These are phyloP conservation scores for Scaptodrosophila latifasciaeformis DNA, from an alignment of 2,888 invertebrate genomes.

Conservation along the genomic window DNA sequence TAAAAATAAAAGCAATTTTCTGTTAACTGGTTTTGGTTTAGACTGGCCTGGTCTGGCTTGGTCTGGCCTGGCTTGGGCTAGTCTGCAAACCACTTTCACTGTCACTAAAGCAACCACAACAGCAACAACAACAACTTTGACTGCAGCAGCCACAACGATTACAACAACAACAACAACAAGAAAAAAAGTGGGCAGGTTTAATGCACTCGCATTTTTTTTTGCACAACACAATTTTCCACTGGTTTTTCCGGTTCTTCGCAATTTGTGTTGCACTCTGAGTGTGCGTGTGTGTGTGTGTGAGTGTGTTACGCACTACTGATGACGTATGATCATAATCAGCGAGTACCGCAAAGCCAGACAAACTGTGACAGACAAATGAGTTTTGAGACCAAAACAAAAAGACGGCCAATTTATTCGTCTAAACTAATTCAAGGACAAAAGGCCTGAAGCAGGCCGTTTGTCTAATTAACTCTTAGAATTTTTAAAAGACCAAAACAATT, in stretches of 20 bases:
- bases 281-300: conserved; percentile 24
- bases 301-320: conserved; percentile 36
- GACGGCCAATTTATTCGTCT: too few species aligned
- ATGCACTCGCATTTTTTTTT: conserved; percentile 42
- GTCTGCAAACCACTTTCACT: conserved; percentile 61
- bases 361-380: too few species aligned
- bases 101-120: conserved; percentile 41
- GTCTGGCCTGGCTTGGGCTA: too few species aligned
- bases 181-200: conserved; percentile 39
- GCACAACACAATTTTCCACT: conserved; percentile 52
- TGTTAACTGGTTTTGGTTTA: too few species aligned
- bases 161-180: too few species aligned
- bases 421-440: conserved; percentile 52
- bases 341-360: too few species aligned
- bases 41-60: too few species aligned
- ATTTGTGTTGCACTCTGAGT: neutral
- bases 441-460: conserved; percentile 57
- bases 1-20: neutral
- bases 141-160: neutral
- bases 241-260: conserved; percentile 59
- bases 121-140: neutral
- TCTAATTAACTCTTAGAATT: conserved; percentile 9
- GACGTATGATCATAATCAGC: conserved; percentile 54
- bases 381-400: too few species aligned
- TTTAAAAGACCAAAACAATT: neutral